Evolutionary conservation across 2,113 vertebrate genomes (phyloP), one percentile per base, ranked within the genome.

Genomic region (Suricata suricatta): DNA sequence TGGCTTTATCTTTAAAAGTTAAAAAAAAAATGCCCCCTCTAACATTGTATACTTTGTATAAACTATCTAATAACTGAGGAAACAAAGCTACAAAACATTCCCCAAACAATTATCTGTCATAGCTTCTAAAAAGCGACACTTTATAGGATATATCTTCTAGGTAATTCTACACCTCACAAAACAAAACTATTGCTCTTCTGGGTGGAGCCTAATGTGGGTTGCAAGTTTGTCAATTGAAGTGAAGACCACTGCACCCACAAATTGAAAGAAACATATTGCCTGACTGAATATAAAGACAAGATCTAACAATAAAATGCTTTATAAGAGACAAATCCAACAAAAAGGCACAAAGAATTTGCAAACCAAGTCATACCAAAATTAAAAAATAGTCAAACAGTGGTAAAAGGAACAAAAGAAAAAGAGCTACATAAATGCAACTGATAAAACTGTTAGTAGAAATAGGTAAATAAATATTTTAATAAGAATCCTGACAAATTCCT

Each of bases 361-460:
- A 91, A 77, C 15, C 80, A 90, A 50, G 2, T 72, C 69, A 35
- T 57, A 92, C 64, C 63, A 79, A 85, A 89, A 94, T 33, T 27
- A 85, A 57, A 66, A 13, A 38, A 90, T 19, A 14, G 3, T 77
- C n/a, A 96, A 81, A 41, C 85, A 16, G 27, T 31, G 52, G 25
- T 76, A 68, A 96, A 74, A 88, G 5, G 41, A 81, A 87, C 1
- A 84, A 86, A 0, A 95, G 6, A 90, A 31, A 90, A 82, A 68
- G 31, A 92, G 1, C 77, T 85, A 97, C 21, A 81, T 69, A 71
- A 96, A 88, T 52, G 41, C 2, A 52, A 80, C 54, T 60, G 76
- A 82, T 69, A 77, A 90, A 93, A 92, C 38, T 63, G n/a, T 66
- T 89, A 52, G 41, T 23, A 64, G 60, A 95, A 96, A 81, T 2